Evolutionary conservation across 2,888 invertebrate genomes (phyloP), one percentile per base, ranked within the genome.

Genomic region (Belgica antarctica): DNA sequence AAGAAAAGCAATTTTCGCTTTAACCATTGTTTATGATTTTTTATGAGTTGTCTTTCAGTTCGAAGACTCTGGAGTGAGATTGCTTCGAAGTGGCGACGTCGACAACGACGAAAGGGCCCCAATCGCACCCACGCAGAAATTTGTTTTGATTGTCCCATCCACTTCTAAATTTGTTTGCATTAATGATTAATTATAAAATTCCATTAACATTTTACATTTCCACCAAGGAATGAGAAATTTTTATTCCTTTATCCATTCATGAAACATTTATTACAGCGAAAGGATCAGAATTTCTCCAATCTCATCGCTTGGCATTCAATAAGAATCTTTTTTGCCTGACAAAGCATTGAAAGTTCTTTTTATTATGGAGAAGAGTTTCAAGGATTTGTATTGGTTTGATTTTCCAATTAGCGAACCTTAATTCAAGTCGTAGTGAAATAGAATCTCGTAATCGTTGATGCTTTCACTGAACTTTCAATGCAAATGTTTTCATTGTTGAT

Each of bases 141-240:
- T 66, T 25, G 66, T 66, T 66, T 47, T 47, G 47, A 46, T 66
- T 66, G 36, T 17, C 25, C 62, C 15, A 31, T 31, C 31, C n/a
- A 10, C 25, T 59, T n/a, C 19, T 22, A 12, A 46, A 57, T 5
- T 57, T 57, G 57, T 57, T 57, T 57, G n/a, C 57, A 57, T 66
- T 68, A 57, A 52, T 68, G 68, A 68, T 68, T 68, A 68, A 68
- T 68, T 68, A 68, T 27, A 34, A 68, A 68, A 68, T 27, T 66
- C 34, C 34, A 31, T 31, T 31, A 31, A n/a, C n/a, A n/a, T n/a
- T n/a, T n/a, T n/a, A n/a, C n/a, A n/a, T n/a, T n/a, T n/a, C n/a
- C n/a, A n/a, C n/a, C n/a, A n/a, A n/a, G n/a, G n/a, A n/a, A n/a
- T n/a, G n/a, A n/a, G n/a, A n/a, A n/a, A n/a, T n/a, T n/a, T n/a